Conservation (phyloP, 2,888 invertebrate genomes). For the Cheilosia soror region DNA sequence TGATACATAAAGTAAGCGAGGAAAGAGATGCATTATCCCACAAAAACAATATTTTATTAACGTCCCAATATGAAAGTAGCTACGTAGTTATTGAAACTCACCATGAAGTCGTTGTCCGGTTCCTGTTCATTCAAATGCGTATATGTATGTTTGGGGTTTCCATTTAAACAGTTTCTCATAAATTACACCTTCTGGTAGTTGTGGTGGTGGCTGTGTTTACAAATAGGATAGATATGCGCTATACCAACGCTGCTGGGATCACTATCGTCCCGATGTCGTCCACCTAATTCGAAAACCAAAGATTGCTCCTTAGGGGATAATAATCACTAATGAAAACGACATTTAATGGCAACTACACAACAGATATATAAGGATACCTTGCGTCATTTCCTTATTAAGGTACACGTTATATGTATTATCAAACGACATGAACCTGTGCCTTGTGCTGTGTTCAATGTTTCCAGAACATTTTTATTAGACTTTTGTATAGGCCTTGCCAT, state of each 20-base stretch:
- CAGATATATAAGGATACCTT: slow-evolving; percentile 71
- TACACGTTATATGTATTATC: slow-evolving; percentile 70
- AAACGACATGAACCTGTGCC: slow-evolving; percentile 49
- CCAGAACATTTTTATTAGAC: slow-evolving; percentile 59
- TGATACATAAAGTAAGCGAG: too few relatives aligned
- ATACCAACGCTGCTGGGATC: slow-evolving; percentile 16
- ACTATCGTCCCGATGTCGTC: slow-evolving; percentile 60
- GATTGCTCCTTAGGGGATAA: slow-evolving; percentile 74
- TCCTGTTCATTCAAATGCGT: slow-evolving; percentile 40
- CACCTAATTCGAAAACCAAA: slow-evolving; percentile 75
- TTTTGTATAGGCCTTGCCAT: slow-evolving; percentile 35
- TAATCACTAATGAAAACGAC: slow-evolving; percentile 76
- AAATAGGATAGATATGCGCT: slow-evolving; percentile 40
- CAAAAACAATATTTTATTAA: too few relatives aligned
- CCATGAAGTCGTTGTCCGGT: slow-evolving; percentile 45
- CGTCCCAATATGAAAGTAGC: not conserved
- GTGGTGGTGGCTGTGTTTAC: slow-evolving; percentile 33
- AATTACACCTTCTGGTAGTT: slow-evolving; percentile 66
- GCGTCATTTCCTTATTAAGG: slow-evolving; percentile 75
- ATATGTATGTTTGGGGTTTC: slow-evolving; percentile 28
- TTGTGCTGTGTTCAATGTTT: slow-evolving; percentile 55
- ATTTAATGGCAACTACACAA: slow-evolving; percentile 71
- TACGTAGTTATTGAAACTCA: slow-evolving; percentile 35
- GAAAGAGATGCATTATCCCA: too few relatives aligned
- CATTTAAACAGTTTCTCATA: slow-evolving; percentile 69